Conservation (phyloP, 2,113 vertebrate genomes). For the Laticauda colubrina region DNA sequence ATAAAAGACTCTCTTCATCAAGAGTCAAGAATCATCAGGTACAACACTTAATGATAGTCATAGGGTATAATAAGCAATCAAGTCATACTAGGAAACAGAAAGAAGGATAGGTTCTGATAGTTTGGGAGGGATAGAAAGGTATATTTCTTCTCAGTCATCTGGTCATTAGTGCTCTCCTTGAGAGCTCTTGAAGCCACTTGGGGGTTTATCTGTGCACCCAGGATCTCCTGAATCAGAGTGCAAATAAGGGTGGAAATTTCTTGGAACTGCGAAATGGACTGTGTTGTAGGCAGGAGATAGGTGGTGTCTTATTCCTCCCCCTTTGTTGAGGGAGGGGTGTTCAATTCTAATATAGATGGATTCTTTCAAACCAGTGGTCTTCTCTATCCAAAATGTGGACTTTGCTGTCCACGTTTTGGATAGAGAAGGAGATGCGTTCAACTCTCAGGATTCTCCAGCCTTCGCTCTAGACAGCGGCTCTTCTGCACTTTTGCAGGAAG, state of each 20-base stretch:
- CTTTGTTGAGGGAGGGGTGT: neutral
- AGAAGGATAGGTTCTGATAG: too few relatives aligned
- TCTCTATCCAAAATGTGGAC: neutral
- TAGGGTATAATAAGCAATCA: too few relatives aligned
- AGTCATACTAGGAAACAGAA: too few relatives aligned
- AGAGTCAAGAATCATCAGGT: too few relatives aligned
- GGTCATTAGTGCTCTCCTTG: neutral
- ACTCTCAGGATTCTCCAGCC: neutral
- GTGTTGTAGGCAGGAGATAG: neutral
- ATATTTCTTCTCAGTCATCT: neutral
- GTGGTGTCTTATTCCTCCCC: neutral
- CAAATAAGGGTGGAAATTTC: neutral
- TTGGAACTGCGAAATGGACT: neutral
- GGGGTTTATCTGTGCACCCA: neutral
- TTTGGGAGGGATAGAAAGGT: neutral
- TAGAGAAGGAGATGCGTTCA: too few relatives aligned
- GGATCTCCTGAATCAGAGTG: neutral
- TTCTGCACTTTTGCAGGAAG: too few relatives aligned
- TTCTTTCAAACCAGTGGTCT: neutral
- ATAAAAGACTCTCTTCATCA: too few relatives aligned
- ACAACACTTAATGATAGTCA: too few relatives aligned
- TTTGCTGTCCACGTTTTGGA: too few relatives aligned
- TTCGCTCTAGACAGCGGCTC: neutral
- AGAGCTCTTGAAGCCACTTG: neutral
- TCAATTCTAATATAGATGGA: neutral